Conservation (phyloP, 2,888 invertebrate genomes). For the Osmoderma eremita region DNA sequence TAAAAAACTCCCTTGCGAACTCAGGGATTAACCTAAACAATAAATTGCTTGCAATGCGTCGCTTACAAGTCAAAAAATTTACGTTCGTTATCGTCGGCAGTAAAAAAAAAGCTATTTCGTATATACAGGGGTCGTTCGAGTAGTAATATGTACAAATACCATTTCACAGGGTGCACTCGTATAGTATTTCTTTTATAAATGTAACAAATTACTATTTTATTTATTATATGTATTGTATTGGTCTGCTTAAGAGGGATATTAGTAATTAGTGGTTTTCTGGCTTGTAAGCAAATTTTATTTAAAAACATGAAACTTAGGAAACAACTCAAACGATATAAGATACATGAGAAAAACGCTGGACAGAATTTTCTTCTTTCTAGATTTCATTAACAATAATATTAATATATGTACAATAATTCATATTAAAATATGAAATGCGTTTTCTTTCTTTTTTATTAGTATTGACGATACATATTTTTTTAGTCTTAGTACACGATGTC, state of each 20-base stretch:
- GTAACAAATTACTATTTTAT: not conserved
- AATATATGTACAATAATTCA: too few species aligned
- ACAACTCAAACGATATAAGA: not conserved
- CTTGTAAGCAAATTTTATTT: not conserved
- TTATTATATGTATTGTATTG: not conserved
- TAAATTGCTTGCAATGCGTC: not conserved
- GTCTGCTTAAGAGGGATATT: not conserved
- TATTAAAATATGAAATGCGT: too few species aligned
- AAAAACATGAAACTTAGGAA: not conserved
- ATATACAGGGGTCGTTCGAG: not conserved
- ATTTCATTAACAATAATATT: too few species aligned
- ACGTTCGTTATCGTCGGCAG: too few species aligned
- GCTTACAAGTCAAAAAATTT: too few species aligned
- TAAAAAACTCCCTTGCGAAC: slow-evolving; percentile 27
- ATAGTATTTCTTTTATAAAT: not conserved
- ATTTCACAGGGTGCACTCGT: not conserved
- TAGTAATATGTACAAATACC: not conserved
- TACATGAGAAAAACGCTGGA: not conserved
- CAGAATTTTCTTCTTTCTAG: slow-evolving; percentile 8
- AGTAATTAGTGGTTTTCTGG: not conserved
- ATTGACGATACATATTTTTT: too few species aligned
- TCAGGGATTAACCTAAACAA: not conserved
- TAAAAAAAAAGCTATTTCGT: not conserved
- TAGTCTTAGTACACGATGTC: too few species aligned
- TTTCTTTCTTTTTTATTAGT: too few species aligned